These are phyloP conservation scores for Dreissena polymorpha DNA, from an alignment of 1,140 invertebrate genomes.

Conservation along the genomic window DNA sequence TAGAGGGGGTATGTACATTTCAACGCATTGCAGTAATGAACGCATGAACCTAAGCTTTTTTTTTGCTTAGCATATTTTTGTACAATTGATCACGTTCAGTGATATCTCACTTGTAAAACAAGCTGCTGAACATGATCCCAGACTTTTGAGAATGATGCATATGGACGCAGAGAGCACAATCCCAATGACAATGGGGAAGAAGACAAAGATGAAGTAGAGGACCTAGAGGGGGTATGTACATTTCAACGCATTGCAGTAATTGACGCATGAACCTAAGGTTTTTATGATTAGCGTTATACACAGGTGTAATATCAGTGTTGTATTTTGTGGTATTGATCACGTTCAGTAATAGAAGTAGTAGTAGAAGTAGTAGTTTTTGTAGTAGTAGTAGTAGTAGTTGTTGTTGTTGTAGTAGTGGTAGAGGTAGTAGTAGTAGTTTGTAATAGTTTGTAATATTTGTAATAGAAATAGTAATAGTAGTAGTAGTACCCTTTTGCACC, in stretches of 20 bases:
- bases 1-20: too few relatives aligned
- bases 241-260: neutral
- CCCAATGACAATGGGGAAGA: too few relatives aligned
- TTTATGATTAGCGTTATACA: neutral
- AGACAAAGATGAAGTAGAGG: too few relatives aligned
- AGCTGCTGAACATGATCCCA: neutral
- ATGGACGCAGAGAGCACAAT: too few relatives aligned
- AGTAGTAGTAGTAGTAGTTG: slow-evolving; percentile 5
- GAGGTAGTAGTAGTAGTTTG: slow-evolving; percentile 1
- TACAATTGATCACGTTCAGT: neutral
- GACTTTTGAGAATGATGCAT: too few relatives aligned
- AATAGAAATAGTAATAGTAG: slow-evolving; percentile 5
- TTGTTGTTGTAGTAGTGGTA: neutral
- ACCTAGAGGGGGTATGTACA: too few relatives aligned
- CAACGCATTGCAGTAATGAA: slow-evolving; percentile 8
- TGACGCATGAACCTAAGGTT: neutral
- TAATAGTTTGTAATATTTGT: neutral
- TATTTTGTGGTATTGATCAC: neutral
- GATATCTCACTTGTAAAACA: neutral
- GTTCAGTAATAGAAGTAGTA: slow-evolving; percentile 1
- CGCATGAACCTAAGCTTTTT: slow-evolving; percentile 1
- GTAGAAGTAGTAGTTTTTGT: neutral
- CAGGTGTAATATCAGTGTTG: neutral
- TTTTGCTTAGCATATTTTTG: neutral
- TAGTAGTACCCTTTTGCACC: too few relatives aligned